Conservation (phyloP, 2,797 vertebrate genomes). For the Cetoscarus ocellatus region DNA sequence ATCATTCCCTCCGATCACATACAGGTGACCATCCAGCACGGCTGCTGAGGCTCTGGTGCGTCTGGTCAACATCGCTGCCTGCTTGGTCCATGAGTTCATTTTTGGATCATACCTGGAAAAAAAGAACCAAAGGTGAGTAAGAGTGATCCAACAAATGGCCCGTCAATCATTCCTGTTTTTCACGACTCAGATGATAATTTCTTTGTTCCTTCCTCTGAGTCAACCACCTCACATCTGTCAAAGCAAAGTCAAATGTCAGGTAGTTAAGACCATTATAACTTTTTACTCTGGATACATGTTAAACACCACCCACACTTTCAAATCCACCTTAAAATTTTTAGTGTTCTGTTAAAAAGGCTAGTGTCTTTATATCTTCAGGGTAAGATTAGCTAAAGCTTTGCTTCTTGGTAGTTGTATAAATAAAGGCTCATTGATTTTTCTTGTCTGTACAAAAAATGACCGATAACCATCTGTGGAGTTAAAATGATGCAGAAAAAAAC, state of each 20-base stretch:
- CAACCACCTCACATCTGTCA: constrained; percentile 13
- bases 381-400: background rate
- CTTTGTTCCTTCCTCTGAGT: constrained; percentile 31
- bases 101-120: constrained; percentile 76
- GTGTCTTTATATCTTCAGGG: background rate
- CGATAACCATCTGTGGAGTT: too few relatives aligned
- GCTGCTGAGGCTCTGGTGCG: constrained; percentile 63
- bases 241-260: constrained; percentile 19
- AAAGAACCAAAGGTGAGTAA: background rate
- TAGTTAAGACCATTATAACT: constrained; percentile 4
- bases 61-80: constrained; percentile 69
- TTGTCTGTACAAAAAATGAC: too few relatives aligned
- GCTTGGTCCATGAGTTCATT: constrained; percentile 76
- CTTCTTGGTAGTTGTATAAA: background rate
- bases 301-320: background rate
- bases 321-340: background rate
- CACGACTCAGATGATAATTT: constrained; percentile 5
- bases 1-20: constrained; percentile 81
- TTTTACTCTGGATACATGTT: background rate
- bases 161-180: constrained; percentile 15
- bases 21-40: constrained; percentile 73
- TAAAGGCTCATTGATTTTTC: too few relatives aligned
- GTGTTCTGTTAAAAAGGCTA: background rate
- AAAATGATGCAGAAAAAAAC: too few relatives aligned
- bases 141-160: constrained; percentile 3